Percentiles rank a stretch among this genome's conserved stretches.
Evolutionary conservation across 2,113 vertebrate species (phyloP).

Genomic region (Diphyllodes magnificus): DNA sequence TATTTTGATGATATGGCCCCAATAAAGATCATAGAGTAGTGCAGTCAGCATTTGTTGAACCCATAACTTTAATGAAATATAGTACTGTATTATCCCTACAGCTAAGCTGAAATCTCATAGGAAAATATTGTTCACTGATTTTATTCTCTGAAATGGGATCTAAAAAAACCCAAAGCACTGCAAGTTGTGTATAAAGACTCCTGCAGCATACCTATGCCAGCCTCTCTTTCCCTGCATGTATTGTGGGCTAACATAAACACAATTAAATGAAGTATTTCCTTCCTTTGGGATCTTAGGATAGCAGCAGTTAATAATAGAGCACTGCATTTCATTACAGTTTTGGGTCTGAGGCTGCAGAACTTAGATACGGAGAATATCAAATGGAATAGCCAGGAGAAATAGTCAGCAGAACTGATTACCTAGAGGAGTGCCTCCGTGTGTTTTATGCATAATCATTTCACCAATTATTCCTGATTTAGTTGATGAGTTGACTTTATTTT

Average conservation of each 20-base stretch:
- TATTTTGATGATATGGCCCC: conserved; percentile 6
- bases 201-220: background rate
- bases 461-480: conserved; percentile 32
- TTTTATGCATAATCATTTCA: conserved; percentile 26
- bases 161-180: background rate
- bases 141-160: conserved; percentile 36
- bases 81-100: conserved; percentile 34
- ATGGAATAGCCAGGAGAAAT: conserved; percentile 50
- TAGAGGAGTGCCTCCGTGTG: background rate
- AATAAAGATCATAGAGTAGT: background rate
- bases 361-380: conserved; percentile 35
- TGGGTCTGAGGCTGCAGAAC: conserved; percentile 33
- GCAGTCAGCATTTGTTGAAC: conserved; percentile 43
- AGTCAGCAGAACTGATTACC: conserved; percentile 4
- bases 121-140: conserved; percentile 32
- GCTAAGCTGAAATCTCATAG: conserved; percentile 36
- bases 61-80: conserved; percentile 54
- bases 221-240: background rate
- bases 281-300: conserved; percentile 41
- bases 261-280: conserved; percentile 52
- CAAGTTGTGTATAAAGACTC: background rate
- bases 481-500: background rate
- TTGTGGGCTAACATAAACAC: conserved; percentile 1
- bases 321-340: conserved; percentile 39
- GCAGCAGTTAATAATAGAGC: conserved; percentile 36